Conservation (phyloP, 2,113 vertebrate species). For the Engraulis encrasicolus region DNA sequence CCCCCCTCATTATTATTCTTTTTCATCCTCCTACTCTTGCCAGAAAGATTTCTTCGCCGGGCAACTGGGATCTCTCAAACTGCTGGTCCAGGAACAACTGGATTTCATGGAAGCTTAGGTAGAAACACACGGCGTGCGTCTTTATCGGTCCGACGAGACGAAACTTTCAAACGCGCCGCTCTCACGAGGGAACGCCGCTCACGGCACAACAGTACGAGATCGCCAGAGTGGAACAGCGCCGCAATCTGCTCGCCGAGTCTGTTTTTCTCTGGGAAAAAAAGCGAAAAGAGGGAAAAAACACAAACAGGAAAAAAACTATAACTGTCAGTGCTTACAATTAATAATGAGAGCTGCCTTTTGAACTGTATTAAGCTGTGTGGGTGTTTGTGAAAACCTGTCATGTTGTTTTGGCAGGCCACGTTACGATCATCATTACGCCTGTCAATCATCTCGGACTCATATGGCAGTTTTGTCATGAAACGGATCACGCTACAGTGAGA, state of each 20-base stretch:
- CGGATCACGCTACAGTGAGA: neutral
- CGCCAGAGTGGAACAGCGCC: neutral
- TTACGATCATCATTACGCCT: neutral
- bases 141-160: conserved; percentile 70
- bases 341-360: neutral
- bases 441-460: neutral
- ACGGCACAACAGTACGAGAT: conserved; percentile 22
- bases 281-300: no score
- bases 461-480: neutral
- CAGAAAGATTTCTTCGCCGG: neutral
- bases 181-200: conserved; percentile 55
- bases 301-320: neutral
- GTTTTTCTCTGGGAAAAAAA: neutral
- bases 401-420: neutral
- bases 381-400: neutral
- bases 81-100: conserved; percentile 60
- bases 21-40: conserved; percentile 35
- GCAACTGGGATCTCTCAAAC: conserved; percentile 51
- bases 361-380: conserved; percentile 1
- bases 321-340: neutral
- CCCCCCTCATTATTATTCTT: neutral
- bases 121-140: conserved; percentile 64
- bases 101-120: conserved; percentile 74
- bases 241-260: neutral
- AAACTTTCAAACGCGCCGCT: conserved; percentile 63